phyloP scores from a whole-genome alignment of 2,888 invertebrate genomes.

The Pseudeuparius sepicola region DNA sequence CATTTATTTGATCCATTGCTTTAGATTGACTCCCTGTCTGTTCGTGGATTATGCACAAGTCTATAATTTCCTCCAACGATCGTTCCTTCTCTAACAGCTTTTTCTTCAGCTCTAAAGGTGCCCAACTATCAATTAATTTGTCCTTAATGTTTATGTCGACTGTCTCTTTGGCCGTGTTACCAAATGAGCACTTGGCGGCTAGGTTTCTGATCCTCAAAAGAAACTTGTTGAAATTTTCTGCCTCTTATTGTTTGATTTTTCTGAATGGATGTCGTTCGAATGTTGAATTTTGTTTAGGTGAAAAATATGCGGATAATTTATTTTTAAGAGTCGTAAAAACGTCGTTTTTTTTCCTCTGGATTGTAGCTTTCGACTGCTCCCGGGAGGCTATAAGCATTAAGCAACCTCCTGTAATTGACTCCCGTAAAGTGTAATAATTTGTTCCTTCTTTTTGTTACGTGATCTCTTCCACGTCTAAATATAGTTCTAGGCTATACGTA shows the following conservation, averaged over 20 bases:
- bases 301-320: no score
- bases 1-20: not conserved
- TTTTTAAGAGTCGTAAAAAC: slow-evolving; percentile 20
- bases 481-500: slow-evolving; percentile 19
- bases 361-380: not conserved
- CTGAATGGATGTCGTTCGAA: slow-evolving; percentile 9
- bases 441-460: slow-evolving; percentile 8
- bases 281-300: no score
- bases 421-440: no score
- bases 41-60: slow-evolving; percentile 16
- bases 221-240: slow-evolving; percentile 27
- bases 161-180: slow-evolving; percentile 17
- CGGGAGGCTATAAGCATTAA: not conserved
- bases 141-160: slow-evolving; percentile 20
- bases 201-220: slow-evolving; percentile 25
- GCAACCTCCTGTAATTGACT: slow-evolving; percentile 6
- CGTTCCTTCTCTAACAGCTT: slow-evolving; percentile 19
- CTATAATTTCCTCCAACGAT: slow-evolving; percentile 14
- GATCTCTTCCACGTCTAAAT: slow-evolving; percentile 16
- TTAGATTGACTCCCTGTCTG: slow-evolving; percentile 14
- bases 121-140: slow-evolving; percentile 23
- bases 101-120: slow-evolving; percentile 20
- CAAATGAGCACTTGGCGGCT: slow-evolving; percentile 27
- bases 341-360: slow-evolving; percentile 21
- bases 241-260: slow-evolving; percentile 18